Percentiles rank a stretch among this genome's conserved stretches.
These are phyloP conservation scores for Luffia ferchaultella DNA, from an alignment of 2,888 invertebrate species.

Conservation along the genomic window DNA sequence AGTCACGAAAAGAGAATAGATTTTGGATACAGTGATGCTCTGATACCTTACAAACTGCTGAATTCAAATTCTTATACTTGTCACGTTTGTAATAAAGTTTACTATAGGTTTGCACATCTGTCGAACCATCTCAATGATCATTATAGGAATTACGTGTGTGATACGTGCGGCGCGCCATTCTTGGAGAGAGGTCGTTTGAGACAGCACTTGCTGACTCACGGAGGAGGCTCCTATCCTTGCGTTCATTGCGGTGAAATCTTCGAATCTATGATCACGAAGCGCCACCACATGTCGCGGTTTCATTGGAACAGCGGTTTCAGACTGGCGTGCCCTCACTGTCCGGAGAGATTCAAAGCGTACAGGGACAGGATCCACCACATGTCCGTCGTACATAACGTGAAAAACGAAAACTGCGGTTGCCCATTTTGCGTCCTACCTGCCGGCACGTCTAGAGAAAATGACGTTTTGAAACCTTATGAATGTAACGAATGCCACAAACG, in stretches of 20 bases:
- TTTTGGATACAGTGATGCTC: constrained; percentile 12
- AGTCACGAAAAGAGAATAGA: constrained; percentile 33
- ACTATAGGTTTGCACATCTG: constrained; percentile 4
- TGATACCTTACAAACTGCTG: constrained; percentile 4
- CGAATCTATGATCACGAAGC: background rate
- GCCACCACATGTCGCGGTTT: background rate
- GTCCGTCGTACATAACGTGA: constrained; percentile 2
- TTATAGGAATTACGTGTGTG: constrained; percentile 50
- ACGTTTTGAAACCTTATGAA: constrained; percentile 24
- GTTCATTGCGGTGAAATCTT: background rate
- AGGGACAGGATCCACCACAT: background rate
- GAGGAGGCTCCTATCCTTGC: background rate
- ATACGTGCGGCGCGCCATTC: constrained; percentile 38
- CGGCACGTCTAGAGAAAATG: constrained; percentile 14
- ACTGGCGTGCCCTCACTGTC: constrained; percentile 3
- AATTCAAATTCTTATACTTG: constrained; percentile 1
- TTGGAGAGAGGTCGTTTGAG: background rate
- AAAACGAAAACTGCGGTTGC: constrained; percentile 3
- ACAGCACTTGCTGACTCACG: background rate
- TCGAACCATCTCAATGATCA: constrained; percentile 6
- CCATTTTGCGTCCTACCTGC: background rate
- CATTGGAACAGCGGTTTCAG: background rate
- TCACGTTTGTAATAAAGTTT: constrained; percentile 4
- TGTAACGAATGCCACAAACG: constrained; percentile 27
- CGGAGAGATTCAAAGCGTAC: background rate